phyloP scores from a whole-genome alignment of 1,140 invertebrate genomes.

The Caenorhabditis latens region DNA sequence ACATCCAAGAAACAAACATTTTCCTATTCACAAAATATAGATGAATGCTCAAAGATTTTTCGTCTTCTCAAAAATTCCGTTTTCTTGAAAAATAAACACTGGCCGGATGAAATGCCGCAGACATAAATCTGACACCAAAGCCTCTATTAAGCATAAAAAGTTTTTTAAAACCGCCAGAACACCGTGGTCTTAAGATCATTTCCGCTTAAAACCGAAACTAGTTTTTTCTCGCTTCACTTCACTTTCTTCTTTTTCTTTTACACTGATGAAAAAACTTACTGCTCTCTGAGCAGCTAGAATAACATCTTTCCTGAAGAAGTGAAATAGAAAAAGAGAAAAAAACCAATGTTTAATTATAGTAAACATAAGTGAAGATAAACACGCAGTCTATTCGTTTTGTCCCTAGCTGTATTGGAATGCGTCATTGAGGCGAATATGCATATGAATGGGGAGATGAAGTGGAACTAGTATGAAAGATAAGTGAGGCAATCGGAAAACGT shows the following conservation, averaged over 20 bases:
- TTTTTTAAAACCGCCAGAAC: not conserved
- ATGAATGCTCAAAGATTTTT: too few species aligned
- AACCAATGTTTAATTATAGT: constrained; percentile 15
- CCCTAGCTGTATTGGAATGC: too few species aligned
- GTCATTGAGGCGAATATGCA: too few species aligned
- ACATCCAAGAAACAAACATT: too few species aligned
- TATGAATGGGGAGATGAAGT: too few species aligned
- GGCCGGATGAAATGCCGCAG: too few species aligned
- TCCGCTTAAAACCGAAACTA: not conserved
- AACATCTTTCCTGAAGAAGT: not conserved
- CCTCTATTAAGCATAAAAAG: not conserved
- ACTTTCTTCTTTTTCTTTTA: not conserved
- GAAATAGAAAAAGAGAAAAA: not conserved
- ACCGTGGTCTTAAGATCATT: not conserved
- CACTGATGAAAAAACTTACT: not conserved
- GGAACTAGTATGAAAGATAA: too few species aligned
- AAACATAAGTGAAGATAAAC: not conserved
- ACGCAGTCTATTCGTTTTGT: too few species aligned
- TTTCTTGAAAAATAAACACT: too few species aligned
- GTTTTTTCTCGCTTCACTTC: not conserved
- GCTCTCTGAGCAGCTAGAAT: not conserved
- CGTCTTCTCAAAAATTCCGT: too few species aligned
- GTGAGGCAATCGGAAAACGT: not conserved
- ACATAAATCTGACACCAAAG: not conserved
- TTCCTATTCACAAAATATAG: too few species aligned